These are phyloP conservation scores for Latrodectus hesperus DNA, from an alignment of 2,888 invertebrate genomes.

Conservation along the genomic window DNA sequence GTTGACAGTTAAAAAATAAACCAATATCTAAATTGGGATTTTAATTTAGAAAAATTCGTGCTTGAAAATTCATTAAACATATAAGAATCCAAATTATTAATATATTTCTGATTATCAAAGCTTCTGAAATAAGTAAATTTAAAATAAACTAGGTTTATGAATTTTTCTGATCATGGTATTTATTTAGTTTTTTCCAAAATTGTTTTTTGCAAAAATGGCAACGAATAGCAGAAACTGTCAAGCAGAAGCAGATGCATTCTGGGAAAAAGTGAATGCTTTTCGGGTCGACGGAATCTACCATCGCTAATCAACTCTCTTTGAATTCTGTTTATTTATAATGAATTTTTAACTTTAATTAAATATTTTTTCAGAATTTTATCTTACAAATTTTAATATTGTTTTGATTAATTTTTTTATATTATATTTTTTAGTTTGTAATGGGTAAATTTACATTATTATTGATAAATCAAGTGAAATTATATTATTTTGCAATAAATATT, in stretches of 20 bases:
- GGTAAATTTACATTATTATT: background rate
- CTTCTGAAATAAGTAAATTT: no score
- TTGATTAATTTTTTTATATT: background rate
- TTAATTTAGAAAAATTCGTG: no score
- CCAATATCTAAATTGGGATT: no score
- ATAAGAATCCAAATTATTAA: no score
- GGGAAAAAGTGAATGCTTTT: constrained; percentile 57
- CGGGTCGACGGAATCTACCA: constrained; percentile 48
- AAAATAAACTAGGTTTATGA: no score
- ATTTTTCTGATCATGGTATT: no score
- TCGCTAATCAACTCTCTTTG: constrained; percentile 46
- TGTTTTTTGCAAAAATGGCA: background rate
- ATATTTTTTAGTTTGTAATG: background rate
- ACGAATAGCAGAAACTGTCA: background rate
- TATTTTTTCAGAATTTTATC: background rate
- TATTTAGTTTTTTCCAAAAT: no score
- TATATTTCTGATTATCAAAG: no score
- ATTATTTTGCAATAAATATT: constrained; percentile 21
- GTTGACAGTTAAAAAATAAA: no score
- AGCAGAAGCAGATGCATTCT: constrained; percentile 26
- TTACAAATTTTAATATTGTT: background rate
- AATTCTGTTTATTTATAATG: constrained; percentile 33
- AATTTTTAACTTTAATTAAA: background rate
- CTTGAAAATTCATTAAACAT: no score
- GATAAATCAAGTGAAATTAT: constrained; percentile 34